These are phyloP conservation scores for Simalia tracyae DNA, from an alignment of 2,797 vertebrate species.

Conservation along the genomic window DNA sequence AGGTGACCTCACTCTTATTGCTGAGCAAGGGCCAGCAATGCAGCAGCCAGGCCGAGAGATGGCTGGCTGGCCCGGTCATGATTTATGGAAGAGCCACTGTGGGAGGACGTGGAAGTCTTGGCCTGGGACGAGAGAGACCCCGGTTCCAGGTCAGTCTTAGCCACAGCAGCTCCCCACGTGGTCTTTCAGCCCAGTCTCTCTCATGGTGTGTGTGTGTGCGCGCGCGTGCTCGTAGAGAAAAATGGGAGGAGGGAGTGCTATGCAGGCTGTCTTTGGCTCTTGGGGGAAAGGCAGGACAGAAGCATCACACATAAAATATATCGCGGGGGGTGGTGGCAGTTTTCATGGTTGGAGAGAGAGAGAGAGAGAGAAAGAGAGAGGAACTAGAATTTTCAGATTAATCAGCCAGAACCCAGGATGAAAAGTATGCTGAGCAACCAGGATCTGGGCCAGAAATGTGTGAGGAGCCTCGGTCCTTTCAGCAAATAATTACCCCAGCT, in stretches of 20 bases:
- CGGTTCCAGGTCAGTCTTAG: not conserved
- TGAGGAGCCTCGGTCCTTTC: not conserved
- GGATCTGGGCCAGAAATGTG: not conserved
- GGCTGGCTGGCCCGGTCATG: not conserved
- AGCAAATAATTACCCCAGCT: too few relatives aligned
- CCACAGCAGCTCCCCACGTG: too few relatives aligned
- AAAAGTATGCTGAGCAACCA: not conserved
- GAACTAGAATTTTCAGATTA: not conserved
- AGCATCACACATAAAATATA: not conserved
- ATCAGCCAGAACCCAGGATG: not conserved
- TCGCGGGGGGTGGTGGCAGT: not conserved
- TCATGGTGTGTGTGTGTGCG: too few relatives aligned
- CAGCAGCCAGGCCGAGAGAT: not conserved
- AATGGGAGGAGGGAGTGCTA: not conserved
- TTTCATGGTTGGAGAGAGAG: not conserved
- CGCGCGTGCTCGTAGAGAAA: too few relatives aligned
- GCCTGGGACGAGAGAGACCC: not conserved
- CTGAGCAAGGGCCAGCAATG: conserved; percentile 26
- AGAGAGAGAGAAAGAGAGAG: too few relatives aligned
- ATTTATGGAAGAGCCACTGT: not conserved
- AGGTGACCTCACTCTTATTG: conserved; percentile 43
- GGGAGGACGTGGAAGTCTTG: not conserved
- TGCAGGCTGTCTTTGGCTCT: not conserved
- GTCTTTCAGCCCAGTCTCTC: not conserved
- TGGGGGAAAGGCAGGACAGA: not conserved